Base-by-base conservation (phyloP, 2,888 invertebrate species). In the Axea sp. region DNA sequence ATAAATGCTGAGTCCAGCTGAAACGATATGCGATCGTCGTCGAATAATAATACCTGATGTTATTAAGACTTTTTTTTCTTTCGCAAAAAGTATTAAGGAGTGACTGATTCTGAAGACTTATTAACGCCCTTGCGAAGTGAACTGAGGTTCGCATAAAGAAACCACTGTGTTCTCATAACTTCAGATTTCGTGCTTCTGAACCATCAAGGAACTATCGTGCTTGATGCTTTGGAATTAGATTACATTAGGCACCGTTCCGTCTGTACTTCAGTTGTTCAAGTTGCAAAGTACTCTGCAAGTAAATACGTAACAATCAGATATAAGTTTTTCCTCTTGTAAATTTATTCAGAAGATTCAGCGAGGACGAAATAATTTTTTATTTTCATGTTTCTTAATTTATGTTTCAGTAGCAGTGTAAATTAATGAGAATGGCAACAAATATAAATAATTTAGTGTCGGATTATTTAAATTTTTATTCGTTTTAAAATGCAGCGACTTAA, bases 101-200 rank as follows among this genome's bases (percentile, higher is more conserved):
- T 28, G 22, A 30, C 60, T 45, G 37, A 31, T 51, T 60, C 45
- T 17, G 39, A 22, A 17, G 65, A 75, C 60, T 75, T 67, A 49
- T 73, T 75, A 73, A 65, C 49, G 60, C 41, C 65, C 60, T 75
- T 57, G 67, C 62, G 35, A 69, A 72, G 55, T 39, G 55, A 39
- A 53, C 53, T 14, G 24, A 28, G 17, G 26, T 57, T 35, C 7
- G 37, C 45, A 72, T 65, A 76, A 76, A 65, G 73, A 55, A 67
- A 11, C 26, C 43, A 39, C 67, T 72, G 72, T 75, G 60, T 17
- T 9, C 51, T 19, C 30, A 14, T 31, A 55, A 57, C 31, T 65
- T 45, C 26, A 45, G 45, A 19, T n/a, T n/a, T n/a, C n/a, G n/a
- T n/a, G n/a, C n/a, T n/a, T n/a, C n/a, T n/a, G n/a, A n/a, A n/a